phyloP scores from a whole-genome alignment of 2,888 invertebrate genomes.

The Ormia ochracea region DNA sequence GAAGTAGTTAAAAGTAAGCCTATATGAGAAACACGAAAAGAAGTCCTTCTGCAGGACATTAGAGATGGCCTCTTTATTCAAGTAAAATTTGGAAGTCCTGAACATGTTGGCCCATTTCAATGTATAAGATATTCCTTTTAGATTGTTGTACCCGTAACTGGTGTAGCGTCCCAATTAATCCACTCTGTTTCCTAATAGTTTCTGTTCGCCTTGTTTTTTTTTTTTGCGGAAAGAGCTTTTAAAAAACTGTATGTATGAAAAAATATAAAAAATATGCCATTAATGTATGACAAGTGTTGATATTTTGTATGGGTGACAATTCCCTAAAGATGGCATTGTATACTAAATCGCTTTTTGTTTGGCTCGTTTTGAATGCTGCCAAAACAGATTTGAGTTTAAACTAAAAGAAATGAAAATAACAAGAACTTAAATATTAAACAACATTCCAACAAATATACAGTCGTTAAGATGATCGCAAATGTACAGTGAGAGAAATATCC shows the following conservation, averaged over 20 bases:
- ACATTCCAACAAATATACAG: slow-evolving; percentile 55
- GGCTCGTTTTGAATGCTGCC: slow-evolving; percentile 1
- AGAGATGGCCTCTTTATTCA: no score
- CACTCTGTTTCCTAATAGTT: not conserved
- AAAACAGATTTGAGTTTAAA: slow-evolving; percentile 45
- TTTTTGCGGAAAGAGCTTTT: not conserved
- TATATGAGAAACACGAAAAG: no score
- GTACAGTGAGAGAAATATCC: slow-evolving; percentile 19
- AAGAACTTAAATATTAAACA: slow-evolving; percentile 49
- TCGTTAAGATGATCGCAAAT: slow-evolving; percentile 51
- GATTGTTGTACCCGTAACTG: no score
- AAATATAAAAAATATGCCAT: slow-evolving; percentile 60
- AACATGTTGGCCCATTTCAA: no score
- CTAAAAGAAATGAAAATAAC: slow-evolving; percentile 30
- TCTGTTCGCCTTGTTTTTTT: not conserved
- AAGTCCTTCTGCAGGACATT: no score
- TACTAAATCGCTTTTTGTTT: slow-evolving; percentile 43
- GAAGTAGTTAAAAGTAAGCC: no score
- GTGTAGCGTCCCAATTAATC: not conserved
- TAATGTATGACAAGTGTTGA: slow-evolving; percentile 66
- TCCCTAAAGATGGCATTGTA: slow-evolving; percentile 61
- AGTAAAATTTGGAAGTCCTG: no score
- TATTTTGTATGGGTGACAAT: slow-evolving; percentile 63
- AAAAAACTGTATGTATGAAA: slow-evolving; percentile 19
- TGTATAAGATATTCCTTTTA: not conserved